phyloP scores from a whole-genome alignment of 2,888 invertebrate species.

The Agrilus cyanescens region DNA sequence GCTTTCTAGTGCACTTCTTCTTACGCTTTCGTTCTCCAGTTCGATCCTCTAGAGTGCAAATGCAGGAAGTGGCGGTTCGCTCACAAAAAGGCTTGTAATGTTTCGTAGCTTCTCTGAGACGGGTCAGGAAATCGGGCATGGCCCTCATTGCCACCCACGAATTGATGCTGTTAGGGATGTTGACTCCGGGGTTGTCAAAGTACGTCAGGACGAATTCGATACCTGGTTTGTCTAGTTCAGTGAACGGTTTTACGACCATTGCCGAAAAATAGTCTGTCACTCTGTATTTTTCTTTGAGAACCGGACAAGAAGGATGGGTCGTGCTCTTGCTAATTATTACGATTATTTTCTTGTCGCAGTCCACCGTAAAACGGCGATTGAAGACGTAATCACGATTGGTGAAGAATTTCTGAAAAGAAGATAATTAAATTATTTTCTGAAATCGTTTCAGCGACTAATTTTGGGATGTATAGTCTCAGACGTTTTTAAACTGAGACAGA shows the following conservation, averaged over 20 bases:
- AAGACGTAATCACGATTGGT: constrained; percentile 81
- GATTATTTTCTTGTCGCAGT: constrained; percentile 45
- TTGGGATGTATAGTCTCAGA: no score
- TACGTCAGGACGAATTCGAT: constrained; percentile 78
- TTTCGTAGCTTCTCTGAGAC: constrained; percentile 56
- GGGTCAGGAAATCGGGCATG: constrained; percentile 62
- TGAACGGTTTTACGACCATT: constrained; percentile 68
- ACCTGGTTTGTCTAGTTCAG: constrained; percentile 48
- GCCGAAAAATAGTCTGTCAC: constrained; percentile 76
- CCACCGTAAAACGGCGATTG: constrained; percentile 53
- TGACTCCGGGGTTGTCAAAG: constrained; percentile 75
- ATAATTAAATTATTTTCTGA: no score
- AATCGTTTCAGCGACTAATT: no score
- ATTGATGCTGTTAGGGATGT: constrained; percentile 58
- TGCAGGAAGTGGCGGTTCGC: constrained; percentile 16
- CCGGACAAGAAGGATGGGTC: constrained; percentile 57
- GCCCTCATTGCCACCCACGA: constrained; percentile 67
- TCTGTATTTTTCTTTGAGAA: constrained; percentile 53
- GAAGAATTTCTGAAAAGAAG: constrained; percentile 55
- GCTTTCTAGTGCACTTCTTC: no score
- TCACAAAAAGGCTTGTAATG: constrained; percentile 45
- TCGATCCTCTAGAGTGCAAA: constrained; percentile 6
- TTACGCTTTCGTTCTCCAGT: no score
- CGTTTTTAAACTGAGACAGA: no score
- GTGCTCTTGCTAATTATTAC: constrained; percentile 58